These are phyloP conservation scores for Ceriagrion tenellum DNA, from an alignment of 2,888 invertebrate species.

Conservation along the genomic window DNA sequence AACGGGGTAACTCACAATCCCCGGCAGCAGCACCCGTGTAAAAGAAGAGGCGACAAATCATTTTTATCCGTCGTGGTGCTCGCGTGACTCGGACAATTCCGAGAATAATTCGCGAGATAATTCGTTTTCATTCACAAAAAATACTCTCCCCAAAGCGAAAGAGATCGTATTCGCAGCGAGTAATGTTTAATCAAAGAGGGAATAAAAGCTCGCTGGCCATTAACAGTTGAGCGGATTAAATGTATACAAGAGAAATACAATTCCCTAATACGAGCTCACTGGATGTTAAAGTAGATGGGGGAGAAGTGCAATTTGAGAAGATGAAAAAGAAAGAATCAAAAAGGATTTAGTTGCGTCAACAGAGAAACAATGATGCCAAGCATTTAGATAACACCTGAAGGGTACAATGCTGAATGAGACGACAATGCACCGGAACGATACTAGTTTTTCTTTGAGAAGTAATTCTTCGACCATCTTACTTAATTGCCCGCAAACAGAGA, in stretches of 20 bases:
- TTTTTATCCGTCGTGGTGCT: neutral
- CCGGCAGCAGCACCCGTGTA: neutral
- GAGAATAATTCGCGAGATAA: neutral
- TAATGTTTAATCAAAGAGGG: neutral
- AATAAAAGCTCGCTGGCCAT: neutral
- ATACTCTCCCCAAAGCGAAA: neutral
- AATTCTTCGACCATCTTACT: too few species aligned
- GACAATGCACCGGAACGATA: too few species aligned
- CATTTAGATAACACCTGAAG: too few species aligned
- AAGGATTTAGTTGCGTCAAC: too few species aligned
- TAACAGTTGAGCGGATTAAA: neutral
- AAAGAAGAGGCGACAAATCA: neutral
- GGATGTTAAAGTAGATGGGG: neutral
- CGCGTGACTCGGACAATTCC: neutral
- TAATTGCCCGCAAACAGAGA: too few species aligned
- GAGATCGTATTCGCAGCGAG: neutral
- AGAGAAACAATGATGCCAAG: too few species aligned
- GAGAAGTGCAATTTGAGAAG: neutral
- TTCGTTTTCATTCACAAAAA: constrained; percentile 8
- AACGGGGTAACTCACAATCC: neutral
- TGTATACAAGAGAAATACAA: neutral
- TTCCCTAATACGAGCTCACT: neutral
- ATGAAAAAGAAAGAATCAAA: too few species aligned
- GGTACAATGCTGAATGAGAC: too few species aligned
- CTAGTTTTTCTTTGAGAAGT: too few species aligned